Evolutionary conservation across 2,113 vertebrate species (phyloP).

Genomic region (Siphamia tubifer): DNA sequence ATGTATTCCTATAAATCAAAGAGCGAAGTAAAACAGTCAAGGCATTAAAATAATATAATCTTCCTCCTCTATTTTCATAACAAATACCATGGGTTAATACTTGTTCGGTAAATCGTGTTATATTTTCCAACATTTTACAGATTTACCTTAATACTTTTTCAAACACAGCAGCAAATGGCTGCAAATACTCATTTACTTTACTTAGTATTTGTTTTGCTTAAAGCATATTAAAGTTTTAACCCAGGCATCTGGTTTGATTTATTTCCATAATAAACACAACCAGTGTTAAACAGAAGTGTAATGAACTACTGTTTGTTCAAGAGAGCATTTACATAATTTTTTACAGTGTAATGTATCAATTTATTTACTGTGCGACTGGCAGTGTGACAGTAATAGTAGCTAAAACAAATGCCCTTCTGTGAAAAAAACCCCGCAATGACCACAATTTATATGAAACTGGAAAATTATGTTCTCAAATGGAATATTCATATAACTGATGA

Average conservation of each 20-base stretch:
- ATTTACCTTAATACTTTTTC: conserved; percentile 38
- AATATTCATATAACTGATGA: too few species aligned
- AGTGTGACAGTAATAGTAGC: not conserved
- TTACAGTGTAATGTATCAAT: not conserved
- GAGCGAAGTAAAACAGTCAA: conserved; percentile 21
- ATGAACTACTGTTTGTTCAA: conserved; percentile 48
- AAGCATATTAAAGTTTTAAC: conserved; percentile 46
- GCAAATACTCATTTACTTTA: conserved; percentile 5
- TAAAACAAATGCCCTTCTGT: conserved; percentile 10
- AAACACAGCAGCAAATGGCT: conserved; percentile 8
- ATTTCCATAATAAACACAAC: conserved; percentile 38
- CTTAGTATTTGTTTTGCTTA: conserved; percentile 37
- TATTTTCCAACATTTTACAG: conserved; percentile 44
- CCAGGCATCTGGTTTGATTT: conserved; percentile 58
- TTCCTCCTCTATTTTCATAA: conserved; percentile 35
- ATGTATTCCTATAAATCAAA: conserved; percentile 50
- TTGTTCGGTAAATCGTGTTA: conserved; percentile 31
- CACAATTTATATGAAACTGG: too few species aligned
- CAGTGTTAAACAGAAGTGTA: not conserved
- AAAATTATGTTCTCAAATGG: too few species aligned
- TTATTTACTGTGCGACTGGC: not conserved
- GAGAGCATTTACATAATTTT: conserved; percentile 1
- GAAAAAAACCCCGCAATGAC: not conserved
- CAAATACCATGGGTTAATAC: conserved; percentile 40
- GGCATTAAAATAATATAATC: conserved; percentile 49